These are phyloP conservation scores for Caenorhabditis doughertyi DNA, from an alignment of 2,888 invertebrate species.

Conservation along the genomic window DNA sequence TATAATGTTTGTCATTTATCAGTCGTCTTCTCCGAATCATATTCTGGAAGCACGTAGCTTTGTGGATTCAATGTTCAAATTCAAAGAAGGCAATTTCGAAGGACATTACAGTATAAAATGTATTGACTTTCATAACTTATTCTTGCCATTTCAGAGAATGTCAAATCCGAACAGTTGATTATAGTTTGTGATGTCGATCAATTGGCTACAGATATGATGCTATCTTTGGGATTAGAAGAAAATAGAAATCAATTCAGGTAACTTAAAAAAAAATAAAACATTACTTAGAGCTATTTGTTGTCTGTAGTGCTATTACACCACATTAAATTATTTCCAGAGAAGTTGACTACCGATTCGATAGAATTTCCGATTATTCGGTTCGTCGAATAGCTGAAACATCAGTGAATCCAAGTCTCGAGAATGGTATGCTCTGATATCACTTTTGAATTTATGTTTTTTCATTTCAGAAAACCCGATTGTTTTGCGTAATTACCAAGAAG, in stretches of 20 bases:
- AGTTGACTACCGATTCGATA: conserved; percentile 7
- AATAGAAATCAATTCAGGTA: conserved; percentile 24
- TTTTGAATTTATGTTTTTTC: too few relatives aligned
- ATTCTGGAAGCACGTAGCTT: conserved; percentile 38
- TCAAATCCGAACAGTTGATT: conserved; percentile 1
- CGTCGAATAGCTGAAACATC: background rate
- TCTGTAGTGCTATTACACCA: too few relatives aligned
- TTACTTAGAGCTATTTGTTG: too few relatives aligned
- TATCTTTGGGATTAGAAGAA: conserved; percentile 15
- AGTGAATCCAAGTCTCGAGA: conserved; percentile 4
- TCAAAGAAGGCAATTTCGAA: conserved; percentile 36
- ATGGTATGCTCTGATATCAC: background rate
- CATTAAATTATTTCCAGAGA: background rate
- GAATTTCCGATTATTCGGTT: background rate
- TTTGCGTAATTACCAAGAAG: conserved; percentile 73
- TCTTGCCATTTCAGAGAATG: background rate
- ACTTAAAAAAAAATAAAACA: too few relatives aligned
- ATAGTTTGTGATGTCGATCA: conserved; percentile 35
- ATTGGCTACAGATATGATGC: conserved; percentile 24
- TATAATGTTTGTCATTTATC: conserved; percentile 51
- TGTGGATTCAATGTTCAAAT: conserved; percentile 34
- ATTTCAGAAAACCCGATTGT: conserved; percentile 59
- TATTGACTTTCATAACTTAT: too few relatives aligned
- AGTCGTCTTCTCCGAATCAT: background rate
- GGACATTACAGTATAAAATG: conserved; percentile 58